phyloP scores from a whole-genome alignment of 2,113 vertebrate genomes.

The Orycteropus afer region DNA sequence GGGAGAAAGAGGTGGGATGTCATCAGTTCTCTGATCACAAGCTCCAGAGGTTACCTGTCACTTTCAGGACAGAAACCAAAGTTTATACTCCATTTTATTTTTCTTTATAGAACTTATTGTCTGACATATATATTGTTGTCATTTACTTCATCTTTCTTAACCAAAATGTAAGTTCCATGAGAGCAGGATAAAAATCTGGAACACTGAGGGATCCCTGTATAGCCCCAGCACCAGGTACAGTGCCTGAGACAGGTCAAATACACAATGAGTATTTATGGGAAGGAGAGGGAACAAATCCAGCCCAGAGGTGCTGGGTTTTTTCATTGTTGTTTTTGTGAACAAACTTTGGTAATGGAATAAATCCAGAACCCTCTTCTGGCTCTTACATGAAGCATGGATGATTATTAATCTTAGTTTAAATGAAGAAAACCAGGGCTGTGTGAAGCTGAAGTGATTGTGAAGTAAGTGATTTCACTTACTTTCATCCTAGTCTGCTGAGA shows the following conservation, averaged over 20 bases:
- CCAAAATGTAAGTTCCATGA: neutral
- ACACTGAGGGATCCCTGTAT: neutral
- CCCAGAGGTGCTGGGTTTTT: neutral
- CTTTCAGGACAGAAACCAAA: neutral
- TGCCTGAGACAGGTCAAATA: neutral
- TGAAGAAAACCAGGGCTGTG: neutral
- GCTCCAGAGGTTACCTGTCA: neutral
- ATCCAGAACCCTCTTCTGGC: neutral
- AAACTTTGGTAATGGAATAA: neutral
- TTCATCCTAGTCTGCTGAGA: neutral
- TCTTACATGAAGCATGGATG: neutral
- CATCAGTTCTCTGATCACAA: neutral
- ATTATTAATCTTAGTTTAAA: neutral
- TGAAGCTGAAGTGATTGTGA: neutral
- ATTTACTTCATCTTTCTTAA: neutral
- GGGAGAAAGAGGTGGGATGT: neutral
- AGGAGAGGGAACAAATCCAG: neutral
- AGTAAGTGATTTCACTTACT: neutral
- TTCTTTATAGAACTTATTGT: neutral
- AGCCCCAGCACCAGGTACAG: neutral
- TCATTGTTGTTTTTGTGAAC: neutral
- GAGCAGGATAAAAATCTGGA: neutral
- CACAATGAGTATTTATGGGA: neutral
- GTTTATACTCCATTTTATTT: neutral
- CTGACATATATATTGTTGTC: neutral